Evolutionary conservation across 2,797 vertebrate genomes (phyloP).

Genomic region (Lerista edwardsae): DNA sequence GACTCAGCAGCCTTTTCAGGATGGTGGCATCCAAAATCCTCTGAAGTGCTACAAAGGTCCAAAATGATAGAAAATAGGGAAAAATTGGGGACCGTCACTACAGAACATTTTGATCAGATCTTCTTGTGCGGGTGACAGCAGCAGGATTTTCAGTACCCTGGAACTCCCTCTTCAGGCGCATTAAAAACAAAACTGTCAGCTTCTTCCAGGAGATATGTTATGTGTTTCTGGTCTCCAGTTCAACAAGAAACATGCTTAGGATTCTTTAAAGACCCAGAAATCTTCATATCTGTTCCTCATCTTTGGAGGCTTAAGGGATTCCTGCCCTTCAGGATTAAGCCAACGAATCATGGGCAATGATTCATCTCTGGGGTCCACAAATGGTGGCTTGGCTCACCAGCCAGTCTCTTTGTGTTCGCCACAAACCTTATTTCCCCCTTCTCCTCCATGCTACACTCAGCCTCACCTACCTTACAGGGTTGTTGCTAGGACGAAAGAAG

Average conservation of each 20-base stretch:
- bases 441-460: too few species aligned
- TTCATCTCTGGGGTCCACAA: not conserved
- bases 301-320: not conserved
- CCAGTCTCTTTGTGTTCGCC: not conserved
- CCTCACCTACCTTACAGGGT: too few species aligned
- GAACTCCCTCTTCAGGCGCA: not conserved
- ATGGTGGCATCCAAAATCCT: too few species aligned
- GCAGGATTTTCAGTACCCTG: not conserved
- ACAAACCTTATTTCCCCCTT: not conserved
- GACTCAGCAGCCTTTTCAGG: too few species aligned
- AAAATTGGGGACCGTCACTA: too few species aligned
- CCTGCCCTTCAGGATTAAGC: not conserved
- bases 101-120: not conserved
- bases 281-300: not conserved
- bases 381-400: not conserved
- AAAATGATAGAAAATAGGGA: too few species aligned
- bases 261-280: not conserved
- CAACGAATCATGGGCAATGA: too few species aligned
- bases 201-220: not conserved
- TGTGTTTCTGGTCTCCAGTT: not conserved
- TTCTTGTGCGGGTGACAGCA: not conserved
- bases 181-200: slow-evolving; percentile 5
- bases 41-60: too few species aligned
- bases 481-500: too few species aligned
- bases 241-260: not conserved